phyloP scores from a whole-genome alignment of 2,113 vertebrate genomes.

The Lathamus discolor region DNA sequence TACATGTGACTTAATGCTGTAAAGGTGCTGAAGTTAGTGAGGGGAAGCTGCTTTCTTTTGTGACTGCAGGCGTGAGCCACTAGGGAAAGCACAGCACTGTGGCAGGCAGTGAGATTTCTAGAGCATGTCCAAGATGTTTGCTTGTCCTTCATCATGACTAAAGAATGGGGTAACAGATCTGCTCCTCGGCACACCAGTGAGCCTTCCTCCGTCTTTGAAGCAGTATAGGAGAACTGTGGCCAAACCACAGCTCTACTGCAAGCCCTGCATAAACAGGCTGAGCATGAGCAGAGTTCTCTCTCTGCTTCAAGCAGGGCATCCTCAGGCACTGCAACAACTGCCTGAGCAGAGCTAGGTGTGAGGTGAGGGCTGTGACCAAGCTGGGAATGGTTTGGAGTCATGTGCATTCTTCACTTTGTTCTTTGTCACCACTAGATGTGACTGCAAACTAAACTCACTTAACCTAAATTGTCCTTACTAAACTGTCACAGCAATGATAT shows the following conservation, averaged over 20 bases:
- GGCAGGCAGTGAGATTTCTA: not conserved
- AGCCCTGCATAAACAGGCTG: not conserved
- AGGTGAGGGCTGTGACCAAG: not conserved
- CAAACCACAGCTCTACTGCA: not conserved
- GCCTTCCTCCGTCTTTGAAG: not conserved
- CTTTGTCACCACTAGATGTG: not conserved
- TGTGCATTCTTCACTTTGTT: fast-evolving
- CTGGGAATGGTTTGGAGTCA: not conserved
- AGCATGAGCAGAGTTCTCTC: fast-evolving
- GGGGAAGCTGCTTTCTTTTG: not conserved
- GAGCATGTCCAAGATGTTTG: not conserved
- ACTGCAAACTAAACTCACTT: not conserved
- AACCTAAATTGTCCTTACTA: not conserved
- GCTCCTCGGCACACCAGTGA: not conserved
- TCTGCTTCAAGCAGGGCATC: not conserved
- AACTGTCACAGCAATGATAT: not conserved
- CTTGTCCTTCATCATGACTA: not conserved
- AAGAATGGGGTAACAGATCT: not conserved
- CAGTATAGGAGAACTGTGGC: not conserved
- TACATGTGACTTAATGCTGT: not conserved
- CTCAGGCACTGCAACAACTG: not conserved
- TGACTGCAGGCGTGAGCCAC: not conserved
- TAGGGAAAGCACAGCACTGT: fast-evolving
- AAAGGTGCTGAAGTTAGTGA: not conserved
- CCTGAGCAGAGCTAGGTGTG: not conserved